Percentiles rank a stretch among this genome's conserved stretches.
Evolutionary conservation across 1,140 invertebrate genomes (phyloP).

Genomic region (Berghia stephanieae): DNA sequence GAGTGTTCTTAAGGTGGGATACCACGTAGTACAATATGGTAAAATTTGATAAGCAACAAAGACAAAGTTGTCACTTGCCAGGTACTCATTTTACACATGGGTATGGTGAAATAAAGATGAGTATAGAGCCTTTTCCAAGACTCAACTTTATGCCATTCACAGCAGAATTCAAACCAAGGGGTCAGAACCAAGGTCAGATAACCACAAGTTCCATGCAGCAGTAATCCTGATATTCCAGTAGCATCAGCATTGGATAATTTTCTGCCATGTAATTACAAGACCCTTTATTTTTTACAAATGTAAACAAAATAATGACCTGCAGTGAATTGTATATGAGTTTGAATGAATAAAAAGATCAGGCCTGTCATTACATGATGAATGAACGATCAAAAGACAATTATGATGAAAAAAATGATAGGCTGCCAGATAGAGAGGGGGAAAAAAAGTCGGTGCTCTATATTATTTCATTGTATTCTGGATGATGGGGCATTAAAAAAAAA

Average conservation of each 20-base stretch:
- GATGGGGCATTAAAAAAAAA: background rate
- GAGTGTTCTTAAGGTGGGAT: background rate
- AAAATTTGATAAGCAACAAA: background rate
- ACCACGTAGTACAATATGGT: background rate
- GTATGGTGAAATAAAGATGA: background rate
- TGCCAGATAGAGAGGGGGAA: too few relatives aligned
- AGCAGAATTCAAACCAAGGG: background rate
- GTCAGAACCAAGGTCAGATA: too few relatives aligned
- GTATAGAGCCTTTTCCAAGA: background rate
- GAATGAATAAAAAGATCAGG: too few relatives aligned
- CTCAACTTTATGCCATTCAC: background rate
- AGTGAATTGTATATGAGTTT: too few relatives aligned
- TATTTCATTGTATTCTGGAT: too few relatives aligned
- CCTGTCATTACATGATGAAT: background rate
- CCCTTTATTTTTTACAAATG: too few relatives aligned
- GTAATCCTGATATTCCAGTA: too few relatives aligned
- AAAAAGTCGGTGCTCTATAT: too few relatives aligned
- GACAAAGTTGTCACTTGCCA: background rate
- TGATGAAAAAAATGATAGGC: background rate
- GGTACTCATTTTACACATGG: background rate
- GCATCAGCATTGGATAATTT: too few relatives aligned
- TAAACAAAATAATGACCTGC: too few relatives aligned
- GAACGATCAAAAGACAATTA: background rate
- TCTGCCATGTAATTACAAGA: too few relatives aligned
- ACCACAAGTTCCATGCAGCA: too few relatives aligned